Percentiles rank a stretch among this genome's conserved stretches.
Conservation (phyloP, 2,113 vertebrate species). For the Emydura subglobosa region DNA sequence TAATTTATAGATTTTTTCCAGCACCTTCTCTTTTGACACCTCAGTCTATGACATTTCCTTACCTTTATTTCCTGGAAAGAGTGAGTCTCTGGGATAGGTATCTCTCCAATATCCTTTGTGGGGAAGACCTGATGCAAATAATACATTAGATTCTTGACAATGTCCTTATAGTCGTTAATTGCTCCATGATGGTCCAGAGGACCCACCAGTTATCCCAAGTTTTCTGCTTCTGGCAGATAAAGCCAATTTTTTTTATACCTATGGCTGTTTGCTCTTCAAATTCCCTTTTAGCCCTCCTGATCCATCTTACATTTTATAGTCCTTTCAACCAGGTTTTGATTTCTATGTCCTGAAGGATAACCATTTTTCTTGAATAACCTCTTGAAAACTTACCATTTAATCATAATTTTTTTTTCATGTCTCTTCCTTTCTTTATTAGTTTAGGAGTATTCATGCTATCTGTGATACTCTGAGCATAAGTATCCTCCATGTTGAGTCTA, state of each 20-base stretch:
- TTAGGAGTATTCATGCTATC: neutral
- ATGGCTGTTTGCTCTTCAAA: conserved; percentile 24
- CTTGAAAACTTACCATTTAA: neutral
- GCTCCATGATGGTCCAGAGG: conserved; percentile 16
- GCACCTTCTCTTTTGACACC: conserved; percentile 29
- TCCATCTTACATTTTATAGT: neutral
- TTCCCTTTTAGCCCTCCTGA: conserved; percentile 4
- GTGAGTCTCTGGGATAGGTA: conserved; percentile 50
- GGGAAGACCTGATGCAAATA: conserved; percentile 66
- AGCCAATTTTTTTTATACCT: conserved; percentile 31
- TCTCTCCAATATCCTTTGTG: conserved; percentile 29
- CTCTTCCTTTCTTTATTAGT: conserved; percentile 18
- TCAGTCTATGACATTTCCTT: conserved; percentile 35
- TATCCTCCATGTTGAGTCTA: neutral
- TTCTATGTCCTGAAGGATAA: conserved; percentile 14
- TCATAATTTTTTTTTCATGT: neutral
- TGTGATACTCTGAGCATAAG: neutral
- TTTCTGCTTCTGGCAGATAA: conserved; percentile 19
- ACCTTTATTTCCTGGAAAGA: conserved; percentile 63
- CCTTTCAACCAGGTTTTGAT: neutral
- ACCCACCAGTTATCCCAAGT: fast-evolving
- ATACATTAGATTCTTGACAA: conserved; percentile 65
- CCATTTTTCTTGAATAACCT: conserved; percentile 1
- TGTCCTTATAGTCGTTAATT: conserved; percentile 62
- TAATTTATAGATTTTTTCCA: conserved; percentile 61